phyloP scores from a whole-genome alignment of 30 jellyfish, hydroid and myxozoan species.

The Aurelia sp. region DNA sequence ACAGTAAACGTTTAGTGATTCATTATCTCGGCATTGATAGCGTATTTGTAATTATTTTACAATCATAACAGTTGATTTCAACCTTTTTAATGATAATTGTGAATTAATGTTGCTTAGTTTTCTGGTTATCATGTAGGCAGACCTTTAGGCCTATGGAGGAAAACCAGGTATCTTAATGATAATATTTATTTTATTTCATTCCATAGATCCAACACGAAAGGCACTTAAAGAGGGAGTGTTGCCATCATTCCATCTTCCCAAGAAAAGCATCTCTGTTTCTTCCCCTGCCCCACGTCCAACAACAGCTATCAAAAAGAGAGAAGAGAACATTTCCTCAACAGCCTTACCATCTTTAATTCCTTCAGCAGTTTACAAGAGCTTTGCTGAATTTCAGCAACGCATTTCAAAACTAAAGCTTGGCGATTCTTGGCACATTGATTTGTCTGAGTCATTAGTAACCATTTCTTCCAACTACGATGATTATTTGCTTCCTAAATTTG shows the following conservation, averaged over 20 bases:
- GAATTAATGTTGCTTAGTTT: conserved; percentile 10
- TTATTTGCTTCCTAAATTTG: no score
- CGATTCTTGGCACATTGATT: no score
- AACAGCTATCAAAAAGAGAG: conserved; percentile 45
- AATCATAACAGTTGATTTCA: not conserved
- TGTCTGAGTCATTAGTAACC: no score
- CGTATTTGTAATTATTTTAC: no score
- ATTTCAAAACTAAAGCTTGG: conserved; percentile 33
- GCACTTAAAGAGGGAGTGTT: no score
- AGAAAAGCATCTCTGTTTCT: conserved; percentile 13
- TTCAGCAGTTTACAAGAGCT: conserved; percentile 6
- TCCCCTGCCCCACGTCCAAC: conserved; percentile 61
- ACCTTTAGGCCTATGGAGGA: not conserved
- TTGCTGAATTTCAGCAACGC: conserved; percentile 31
- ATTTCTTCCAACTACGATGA: no score
- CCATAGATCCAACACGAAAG: no score
- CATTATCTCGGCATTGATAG: not conserved
- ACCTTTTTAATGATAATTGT: not conserved
- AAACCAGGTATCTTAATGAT: not conserved
- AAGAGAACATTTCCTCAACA: conserved; percentile 10
- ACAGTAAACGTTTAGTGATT: not conserved
- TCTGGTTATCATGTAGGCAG: conserved; percentile 8
- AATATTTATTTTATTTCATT: not conserved
- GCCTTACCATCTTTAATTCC: not conserved
- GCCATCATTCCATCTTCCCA: no score